These are phyloP conservation scores for Alouatta palliata DNA, from an alignment of 2,113 vertebrate species.

Conservation along the genomic window DNA sequence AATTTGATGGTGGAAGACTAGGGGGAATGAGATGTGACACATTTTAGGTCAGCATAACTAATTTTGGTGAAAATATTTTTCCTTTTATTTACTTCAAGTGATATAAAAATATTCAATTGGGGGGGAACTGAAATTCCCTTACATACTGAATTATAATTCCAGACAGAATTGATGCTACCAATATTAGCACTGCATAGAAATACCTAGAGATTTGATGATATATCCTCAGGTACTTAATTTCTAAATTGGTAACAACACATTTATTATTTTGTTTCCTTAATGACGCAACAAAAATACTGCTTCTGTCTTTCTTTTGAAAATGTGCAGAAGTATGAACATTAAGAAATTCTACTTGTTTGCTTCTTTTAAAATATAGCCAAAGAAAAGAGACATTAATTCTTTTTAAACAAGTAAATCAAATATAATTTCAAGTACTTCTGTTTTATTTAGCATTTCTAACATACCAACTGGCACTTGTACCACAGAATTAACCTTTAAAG, in stretches of 20 bases:
- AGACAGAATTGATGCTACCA: neutral
- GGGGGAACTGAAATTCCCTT: neutral
- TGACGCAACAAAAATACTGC: neutral
- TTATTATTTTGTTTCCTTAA: neutral
- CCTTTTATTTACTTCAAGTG: neutral
- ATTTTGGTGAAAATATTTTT: neutral
- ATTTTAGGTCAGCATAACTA: neutral
- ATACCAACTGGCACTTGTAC: slow-evolving; percentile 46
- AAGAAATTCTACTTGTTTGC: slow-evolving; percentile 37
- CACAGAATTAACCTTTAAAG: slow-evolving; percentile 75
- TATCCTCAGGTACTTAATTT: neutral
- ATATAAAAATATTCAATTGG: slow-evolving; percentile 26
- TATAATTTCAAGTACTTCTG: slow-evolving; percentile 47
- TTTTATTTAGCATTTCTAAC: slow-evolving; percentile 70
- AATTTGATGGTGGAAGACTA: neutral
- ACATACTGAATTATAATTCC: neutral
- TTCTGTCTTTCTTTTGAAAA: slow-evolving; percentile 42
- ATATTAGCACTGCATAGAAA: neutral
- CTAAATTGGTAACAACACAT: neutral
- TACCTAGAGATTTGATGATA: neutral
- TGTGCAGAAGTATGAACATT: neutral
- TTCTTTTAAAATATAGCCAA: slow-evolving; percentile 31
- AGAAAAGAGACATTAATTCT: slow-evolving; percentile 25
- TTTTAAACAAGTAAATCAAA: slow-evolving; percentile 55
- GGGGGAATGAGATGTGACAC: too few relatives aligned